phyloP scores from a whole-genome alignment of 2,888 invertebrate genomes.

The Lepidonotus clava region DNA sequence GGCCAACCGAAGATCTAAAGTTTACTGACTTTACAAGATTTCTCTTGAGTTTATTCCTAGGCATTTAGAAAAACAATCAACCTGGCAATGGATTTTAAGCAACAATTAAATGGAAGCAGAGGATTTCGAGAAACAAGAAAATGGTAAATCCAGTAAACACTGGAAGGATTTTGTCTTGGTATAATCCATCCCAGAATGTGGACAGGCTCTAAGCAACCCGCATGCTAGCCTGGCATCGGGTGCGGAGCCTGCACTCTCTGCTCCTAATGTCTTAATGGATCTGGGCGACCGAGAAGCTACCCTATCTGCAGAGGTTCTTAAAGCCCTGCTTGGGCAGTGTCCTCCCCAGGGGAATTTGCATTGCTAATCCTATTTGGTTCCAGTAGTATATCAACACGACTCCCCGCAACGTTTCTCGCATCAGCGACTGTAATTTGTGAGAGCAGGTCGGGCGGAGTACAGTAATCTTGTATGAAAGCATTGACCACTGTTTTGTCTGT shows the following conservation, averaged over 20 bases:
- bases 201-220: slow-evolving; percentile 11
- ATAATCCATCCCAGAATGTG: too few relatives aligned
- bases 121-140: too few relatives aligned
- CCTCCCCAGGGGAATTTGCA: slow-evolving; percentile 9
- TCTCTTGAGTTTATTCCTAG: too few relatives aligned
- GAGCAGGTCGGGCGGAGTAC: neutral
- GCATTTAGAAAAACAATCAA: too few relatives aligned
- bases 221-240: neutral
- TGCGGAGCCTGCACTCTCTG: neutral
- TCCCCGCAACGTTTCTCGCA: neutral
- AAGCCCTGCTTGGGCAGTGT: neutral
- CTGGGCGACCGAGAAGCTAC: neutral
- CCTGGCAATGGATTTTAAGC: too few relatives aligned
- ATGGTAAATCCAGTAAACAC: too few relatives aligned
- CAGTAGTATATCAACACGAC: neutral
- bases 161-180: too few relatives aligned
- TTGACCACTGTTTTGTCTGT: too few relatives aligned
- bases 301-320: neutral
- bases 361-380: slow-evolving; percentile 11
- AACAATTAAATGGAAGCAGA: too few relatives aligned
- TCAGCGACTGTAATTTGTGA: neutral
- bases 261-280: slow-evolving; percentile 22
- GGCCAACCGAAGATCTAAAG: too few relatives aligned
- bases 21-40: too few relatives aligned
- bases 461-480: slow-evolving; percentile 23